A percentile compares a stretch with the other conserved stretches of the same genome.
Evolutionary conservation across 2,888 invertebrate species (phyloP).

Genomic region (Andrena praecox): DNA sequence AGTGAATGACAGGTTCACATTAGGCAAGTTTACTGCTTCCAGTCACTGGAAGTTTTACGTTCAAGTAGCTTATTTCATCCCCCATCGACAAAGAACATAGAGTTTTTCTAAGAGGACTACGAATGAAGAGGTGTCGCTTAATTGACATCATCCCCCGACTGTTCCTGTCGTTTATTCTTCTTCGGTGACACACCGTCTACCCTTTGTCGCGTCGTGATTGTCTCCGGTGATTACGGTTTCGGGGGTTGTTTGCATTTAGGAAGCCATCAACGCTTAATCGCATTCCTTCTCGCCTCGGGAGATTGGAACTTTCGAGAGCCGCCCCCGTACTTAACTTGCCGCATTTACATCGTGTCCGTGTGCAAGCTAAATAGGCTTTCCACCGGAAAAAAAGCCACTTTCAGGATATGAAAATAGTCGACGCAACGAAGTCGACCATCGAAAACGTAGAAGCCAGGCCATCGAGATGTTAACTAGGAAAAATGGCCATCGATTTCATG

Average conservation of each 20-base stretch:
- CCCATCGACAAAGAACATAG: background rate
- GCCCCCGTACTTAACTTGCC: constrained; percentile 38
- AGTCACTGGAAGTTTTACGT: too few species aligned
- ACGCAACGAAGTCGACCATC: background rate
- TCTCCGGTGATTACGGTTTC: constrained; percentile 81
- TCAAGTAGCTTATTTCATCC: too few species aligned
- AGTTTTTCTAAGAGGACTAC: constrained; percentile 7
- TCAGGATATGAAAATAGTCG: constrained; percentile 11
- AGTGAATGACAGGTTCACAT: too few species aligned
- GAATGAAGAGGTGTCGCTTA: constrained; percentile 60
- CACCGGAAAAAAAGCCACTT: constrained; percentile 23
- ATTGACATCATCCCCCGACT: constrained; percentile 62
- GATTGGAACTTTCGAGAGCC: constrained; percentile 73
- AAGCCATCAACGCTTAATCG: constrained; percentile 84
- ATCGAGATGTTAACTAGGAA: constrained; percentile 2
- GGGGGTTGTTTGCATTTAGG: constrained; percentile 84
- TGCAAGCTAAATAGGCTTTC: constrained; percentile 50
- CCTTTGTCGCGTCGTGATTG: constrained; percentile 73
- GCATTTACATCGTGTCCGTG: constrained; percentile 55
- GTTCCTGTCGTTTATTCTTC: constrained; percentile 65
- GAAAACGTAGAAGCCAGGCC: background rate
- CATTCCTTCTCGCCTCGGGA: constrained; percentile 81
- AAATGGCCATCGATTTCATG: background rate
- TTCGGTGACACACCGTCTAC: constrained; percentile 68
- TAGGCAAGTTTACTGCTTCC: too few species aligned